A percentile compares a stretch with the other conserved stretches of the same genome.
phyloP scores from a whole-genome alignment of 2,888 invertebrate species.

The Adelphocoris suturalis region DNA sequence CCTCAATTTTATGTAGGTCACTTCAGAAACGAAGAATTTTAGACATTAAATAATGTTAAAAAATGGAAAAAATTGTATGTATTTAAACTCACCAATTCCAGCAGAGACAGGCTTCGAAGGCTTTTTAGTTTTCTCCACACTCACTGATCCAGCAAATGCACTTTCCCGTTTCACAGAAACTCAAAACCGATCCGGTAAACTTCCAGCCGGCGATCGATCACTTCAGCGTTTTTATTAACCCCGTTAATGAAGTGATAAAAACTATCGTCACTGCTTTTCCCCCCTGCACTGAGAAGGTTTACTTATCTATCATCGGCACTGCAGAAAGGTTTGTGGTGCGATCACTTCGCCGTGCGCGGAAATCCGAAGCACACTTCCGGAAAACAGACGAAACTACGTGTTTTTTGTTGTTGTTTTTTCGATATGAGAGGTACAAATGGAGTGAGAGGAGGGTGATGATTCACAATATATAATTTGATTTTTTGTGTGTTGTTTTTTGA shows the following conservation, averaged over 20 bases:
- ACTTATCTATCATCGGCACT: not conserved
- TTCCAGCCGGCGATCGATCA: not conserved
- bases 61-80: no score
- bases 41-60: no score
- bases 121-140: conserved; percentile 3
- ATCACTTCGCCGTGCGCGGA: conserved; percentile 22
- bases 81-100: conserved; percentile 4
- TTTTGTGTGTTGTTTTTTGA: not conserved
- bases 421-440: not conserved
- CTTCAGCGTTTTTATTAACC: not conserved
- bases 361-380: not conserved
- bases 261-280: not conserved
- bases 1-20: no score
- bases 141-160: conserved; percentile 18
- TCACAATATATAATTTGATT: not conserved
- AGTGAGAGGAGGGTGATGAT: not conserved
- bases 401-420: not conserved
- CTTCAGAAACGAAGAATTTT: no score
- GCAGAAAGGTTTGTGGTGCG: not conserved
- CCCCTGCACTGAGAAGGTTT: not conserved
- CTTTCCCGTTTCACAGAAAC: conserved; percentile 29
- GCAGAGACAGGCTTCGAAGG: not conserved
- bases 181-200: not conserved
- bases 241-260: not conserved
- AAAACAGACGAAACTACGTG: not conserved